These are phyloP conservation scores for Antheraea yamamai DNA, from an alignment of 2,888 invertebrate genomes.

Conservation along the genomic window DNA sequence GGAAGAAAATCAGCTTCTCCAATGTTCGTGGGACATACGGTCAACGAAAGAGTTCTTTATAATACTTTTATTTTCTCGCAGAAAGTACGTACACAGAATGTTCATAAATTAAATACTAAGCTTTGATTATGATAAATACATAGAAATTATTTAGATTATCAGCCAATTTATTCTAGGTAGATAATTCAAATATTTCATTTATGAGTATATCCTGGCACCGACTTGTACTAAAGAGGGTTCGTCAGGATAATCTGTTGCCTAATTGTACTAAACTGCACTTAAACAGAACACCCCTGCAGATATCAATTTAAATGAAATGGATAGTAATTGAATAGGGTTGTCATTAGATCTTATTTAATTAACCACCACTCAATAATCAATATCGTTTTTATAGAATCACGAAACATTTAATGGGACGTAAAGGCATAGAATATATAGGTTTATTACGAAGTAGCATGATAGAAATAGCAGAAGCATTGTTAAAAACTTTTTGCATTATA, in stretches of 20 bases:
- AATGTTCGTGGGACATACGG: no score
- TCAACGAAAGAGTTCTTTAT: no score
- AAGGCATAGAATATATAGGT: no score
- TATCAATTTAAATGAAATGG: neutral
- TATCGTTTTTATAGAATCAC: neutral
- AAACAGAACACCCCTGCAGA: neutral
- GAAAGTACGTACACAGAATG: no score
- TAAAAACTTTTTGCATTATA: no score
- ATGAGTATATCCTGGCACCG: constrained; percentile 43
- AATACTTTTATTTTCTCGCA: no score
- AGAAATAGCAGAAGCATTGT: no score
- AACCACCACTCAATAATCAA: neutral
- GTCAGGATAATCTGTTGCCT: constrained; percentile 44
- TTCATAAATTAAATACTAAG: no score
- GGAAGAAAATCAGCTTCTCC: no score
- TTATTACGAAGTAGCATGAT: no score
- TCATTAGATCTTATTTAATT: neutral
- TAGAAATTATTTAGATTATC: no score
- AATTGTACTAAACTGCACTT: constrained; percentile 51
- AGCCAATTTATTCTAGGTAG: neutral
- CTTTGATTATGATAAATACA: no score
- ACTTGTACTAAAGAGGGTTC: constrained; percentile 57
- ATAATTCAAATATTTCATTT: neutral
- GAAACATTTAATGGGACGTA: neutral
- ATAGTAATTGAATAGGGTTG: neutral